Evolutionary conservation across 2,113 vertebrate species (phyloP).

Genomic region (Aptenodytes forsteri): DNA sequence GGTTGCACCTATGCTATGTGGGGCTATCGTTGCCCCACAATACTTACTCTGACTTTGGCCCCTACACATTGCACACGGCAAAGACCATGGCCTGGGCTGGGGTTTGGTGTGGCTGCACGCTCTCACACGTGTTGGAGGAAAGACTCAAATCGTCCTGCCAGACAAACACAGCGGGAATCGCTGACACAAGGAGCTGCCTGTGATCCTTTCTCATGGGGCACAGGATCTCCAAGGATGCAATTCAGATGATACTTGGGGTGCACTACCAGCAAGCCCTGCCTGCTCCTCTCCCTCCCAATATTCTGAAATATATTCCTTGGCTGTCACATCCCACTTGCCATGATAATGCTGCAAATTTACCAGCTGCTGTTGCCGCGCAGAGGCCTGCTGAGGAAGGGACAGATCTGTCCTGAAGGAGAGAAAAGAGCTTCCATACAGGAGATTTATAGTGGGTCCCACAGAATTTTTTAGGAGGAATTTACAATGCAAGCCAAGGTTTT

Average conservation of each 20-base stretch:
- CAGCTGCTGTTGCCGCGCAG: not conserved
- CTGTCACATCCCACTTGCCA: not conserved
- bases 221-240: not conserved
- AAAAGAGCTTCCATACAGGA: not conserved
- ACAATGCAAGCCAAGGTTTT: not conserved
- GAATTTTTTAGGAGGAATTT: not conserved
- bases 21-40: not conserved
- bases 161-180: not conserved
- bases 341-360: not conserved
- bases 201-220: not conserved
- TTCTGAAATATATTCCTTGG: not conserved
- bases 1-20: not conserved
- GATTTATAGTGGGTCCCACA: not conserved
- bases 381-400: not conserved
- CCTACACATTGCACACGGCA: not conserved
- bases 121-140: not conserved
- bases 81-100: not conserved
- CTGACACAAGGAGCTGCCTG: not conserved
- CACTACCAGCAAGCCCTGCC: not conserved
- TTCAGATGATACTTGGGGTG: not conserved
- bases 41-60: not conserved
- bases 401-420: not conserved
- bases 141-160: not conserved
- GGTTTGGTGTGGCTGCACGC: fast-evolving
- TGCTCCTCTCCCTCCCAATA: not conserved